These are phyloP conservation scores for Lagria hirta DNA, from an alignment of 2,888 invertebrate species.

Conservation along the genomic window DNA sequence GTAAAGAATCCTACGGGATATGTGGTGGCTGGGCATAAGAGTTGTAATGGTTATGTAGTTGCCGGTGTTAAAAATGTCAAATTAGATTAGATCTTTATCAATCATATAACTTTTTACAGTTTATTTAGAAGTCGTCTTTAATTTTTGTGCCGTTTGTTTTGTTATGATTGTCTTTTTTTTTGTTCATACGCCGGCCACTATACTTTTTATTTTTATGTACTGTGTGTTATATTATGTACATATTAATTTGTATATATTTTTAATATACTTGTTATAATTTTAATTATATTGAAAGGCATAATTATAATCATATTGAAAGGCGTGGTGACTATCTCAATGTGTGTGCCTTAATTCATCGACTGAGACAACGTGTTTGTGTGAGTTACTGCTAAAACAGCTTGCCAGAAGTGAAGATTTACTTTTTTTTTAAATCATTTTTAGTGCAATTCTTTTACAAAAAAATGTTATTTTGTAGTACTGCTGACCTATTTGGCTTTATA, in stretches of 20 bases:
- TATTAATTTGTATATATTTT: constrained; percentile 21
- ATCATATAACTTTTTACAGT: constrained; percentile 13
- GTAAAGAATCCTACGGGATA: constrained; percentile 30
- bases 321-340: constrained; percentile 26
- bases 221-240: constrained; percentile 23
- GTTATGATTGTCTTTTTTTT: constrained; percentile 14
- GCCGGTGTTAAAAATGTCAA: constrained; percentile 39
- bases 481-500: constrained; percentile 19
- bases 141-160: too few species aligned
- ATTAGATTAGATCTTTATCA: constrained; percentile 14
- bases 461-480: constrained; percentile 12
- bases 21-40: constrained; percentile 25
- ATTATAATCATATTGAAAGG: constrained; percentile 12
- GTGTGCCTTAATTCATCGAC: constrained; percentile 36
- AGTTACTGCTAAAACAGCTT: constrained; percentile 30
- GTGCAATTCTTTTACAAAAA: constrained; percentile 27
- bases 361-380: constrained; percentile 29
- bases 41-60: constrained; percentile 39
- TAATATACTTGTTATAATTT: constrained; percentile 17
- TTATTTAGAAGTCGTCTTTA: too few species aligned
- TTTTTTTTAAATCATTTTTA: constrained; percentile 8
- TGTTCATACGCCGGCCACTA: constrained; percentile 3
- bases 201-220: constrained; percentile 9
- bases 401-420: constrained; percentile 25
- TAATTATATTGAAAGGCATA: constrained; percentile 14